Base-by-base conservation (phyloP, 2,888 invertebrate genomes). In the Cepaea hortensis region DNA sequence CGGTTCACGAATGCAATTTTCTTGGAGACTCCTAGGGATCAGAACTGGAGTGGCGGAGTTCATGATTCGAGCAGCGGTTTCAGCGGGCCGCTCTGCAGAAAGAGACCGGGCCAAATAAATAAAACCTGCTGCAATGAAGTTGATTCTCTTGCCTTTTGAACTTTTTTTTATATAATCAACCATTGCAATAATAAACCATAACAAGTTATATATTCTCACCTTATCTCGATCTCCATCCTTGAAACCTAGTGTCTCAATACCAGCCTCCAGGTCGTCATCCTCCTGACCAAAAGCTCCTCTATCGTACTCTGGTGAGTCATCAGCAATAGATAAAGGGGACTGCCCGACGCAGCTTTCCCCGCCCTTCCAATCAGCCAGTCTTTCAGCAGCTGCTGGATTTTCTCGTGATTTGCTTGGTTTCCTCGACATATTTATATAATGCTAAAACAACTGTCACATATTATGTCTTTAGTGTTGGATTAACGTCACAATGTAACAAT, bases 241-340 rank as follows among this genome's bases (percentile, higher is more conserved):
- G 18, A 89, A 72, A 20, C 87, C 87, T 61, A 87, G 70, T 35
- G 72, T 87, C 23, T 89, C 88, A 7, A 89, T 68, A 6, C 79
- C 82, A 7, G 77, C 86, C 13, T 81, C 84, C 68, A 88, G 6
- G 46, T 87, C 88, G 46, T 86, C 85, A 65, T 86, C 77, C 18
- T 87, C 87, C 77, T 80, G 87, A n/a, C 79, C 86, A 75, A 87
- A 87, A n/a, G 86, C 88, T 65, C 85, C 87, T 75, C 85, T 79
- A 62, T 88, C 88, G 62, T 85, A 86, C 61, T 89, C 88, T 23
- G 88, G 88, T 50, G 88, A 89, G n/a, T 89, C 88, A 55, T 87
- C 88, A 20, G 81, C 87, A 61, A 85, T 55, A 4, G 88, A 87
- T 48, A 87, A 48, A 46, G 87, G 84, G 6, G 73, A 84, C 23